These are phyloP conservation scores for honey bee (Apis mellifera) DNA, from an alignment of 1,140 invertebrate genomes.

Conservation along the genomic window DNA sequence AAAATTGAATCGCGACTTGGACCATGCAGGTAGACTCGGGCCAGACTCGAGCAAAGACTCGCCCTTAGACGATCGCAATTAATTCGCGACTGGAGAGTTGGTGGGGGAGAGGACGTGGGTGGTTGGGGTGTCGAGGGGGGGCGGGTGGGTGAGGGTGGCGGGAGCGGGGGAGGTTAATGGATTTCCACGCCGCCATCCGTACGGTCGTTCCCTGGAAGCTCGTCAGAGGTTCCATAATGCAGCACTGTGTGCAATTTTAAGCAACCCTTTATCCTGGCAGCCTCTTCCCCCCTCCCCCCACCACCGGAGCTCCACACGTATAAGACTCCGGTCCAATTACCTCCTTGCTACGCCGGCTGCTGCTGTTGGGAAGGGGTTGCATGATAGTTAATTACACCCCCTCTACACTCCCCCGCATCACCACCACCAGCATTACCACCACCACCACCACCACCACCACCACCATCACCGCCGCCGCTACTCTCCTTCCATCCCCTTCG, in stretches of 20 bases:
- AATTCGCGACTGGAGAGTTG: slow-evolving; percentile 75
- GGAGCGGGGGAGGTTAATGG: slow-evolving; percentile 71
- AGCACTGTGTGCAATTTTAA: slow-evolving; percentile 80
- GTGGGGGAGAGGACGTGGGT: slow-evolving; percentile 52
- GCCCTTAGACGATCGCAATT: slow-evolving; percentile 79
- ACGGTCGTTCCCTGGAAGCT: slow-evolving; percentile 74
- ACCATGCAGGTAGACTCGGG: slow-evolving; percentile 61
- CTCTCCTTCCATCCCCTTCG: slow-evolving; percentile 46
- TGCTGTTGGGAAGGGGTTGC: slow-evolving; percentile 78
- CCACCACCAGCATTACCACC: slow-evolving; percentile 60
- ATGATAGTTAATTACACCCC: slow-evolving; percentile 82
- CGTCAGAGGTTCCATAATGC: slow-evolving; percentile 80
- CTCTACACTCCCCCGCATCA: slow-evolving; percentile 61
- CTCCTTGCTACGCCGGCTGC: slow-evolving; percentile 79
- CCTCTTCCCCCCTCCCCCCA: slow-evolving; percentile 60
- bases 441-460: slow-evolving; percentile 37
- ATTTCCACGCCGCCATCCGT: slow-evolving; percentile 77
- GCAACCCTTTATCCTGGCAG: slow-evolving; percentile 79
- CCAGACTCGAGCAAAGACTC: slow-evolving; percentile 72
- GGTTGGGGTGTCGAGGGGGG: slow-evolving; percentile 17
- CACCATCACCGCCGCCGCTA: slow-evolving; percentile 32
- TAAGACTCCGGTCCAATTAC: slow-evolving; percentile 82
- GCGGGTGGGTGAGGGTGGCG: slow-evolving; percentile 48
- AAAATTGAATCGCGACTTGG: slow-evolving; percentile 63
- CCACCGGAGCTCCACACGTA: slow-evolving; percentile 71